Evolutionary conservation across 2,797 vertebrate species (phyloP).

Genomic region (Diplodus sargus): DNA sequence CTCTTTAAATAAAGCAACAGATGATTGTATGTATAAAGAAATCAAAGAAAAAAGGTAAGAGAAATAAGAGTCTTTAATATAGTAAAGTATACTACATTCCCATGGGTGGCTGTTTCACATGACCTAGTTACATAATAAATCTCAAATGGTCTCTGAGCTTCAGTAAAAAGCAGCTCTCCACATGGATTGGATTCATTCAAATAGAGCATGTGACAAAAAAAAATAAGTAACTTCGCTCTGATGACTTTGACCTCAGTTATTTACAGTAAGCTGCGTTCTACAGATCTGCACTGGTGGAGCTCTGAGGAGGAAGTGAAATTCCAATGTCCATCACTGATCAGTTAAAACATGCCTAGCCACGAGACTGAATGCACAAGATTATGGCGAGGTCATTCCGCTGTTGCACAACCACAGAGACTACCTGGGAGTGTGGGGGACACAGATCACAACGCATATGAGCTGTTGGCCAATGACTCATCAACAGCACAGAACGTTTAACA

Average conservation of each 20-base stretch:
- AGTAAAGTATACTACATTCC: neutral
- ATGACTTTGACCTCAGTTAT: neutral
- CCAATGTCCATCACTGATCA: conserved; percentile 50
- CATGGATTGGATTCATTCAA: no score
- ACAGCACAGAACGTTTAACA: conserved; percentile 8
- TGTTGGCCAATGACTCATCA: conserved; percentile 11
- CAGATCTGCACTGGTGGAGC: neutral
- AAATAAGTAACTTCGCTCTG: neutral
- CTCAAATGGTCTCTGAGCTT: neutral
- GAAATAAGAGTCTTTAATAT: neutral
- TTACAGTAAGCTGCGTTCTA: conserved; percentile 20
- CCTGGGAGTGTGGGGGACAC: conserved; percentile 21
- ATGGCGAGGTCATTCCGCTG: neutral
- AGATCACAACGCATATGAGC: conserved; percentile 13
- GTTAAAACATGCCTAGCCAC: neutral
- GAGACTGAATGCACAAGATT: neutral
- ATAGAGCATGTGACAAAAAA: neutral
- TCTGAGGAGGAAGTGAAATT: conserved; percentile 67
- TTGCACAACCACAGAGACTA: conserved; percentile 52
- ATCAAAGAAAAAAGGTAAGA: neutral
- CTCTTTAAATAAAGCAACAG: neutral
- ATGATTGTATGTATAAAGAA: neutral
- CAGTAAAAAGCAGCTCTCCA: neutral
- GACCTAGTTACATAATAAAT: neutral
- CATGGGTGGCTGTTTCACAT: neutral